Conservation (phyloP, 2,888 invertebrate genomes). For the Arrhopalites spinosus region DNA sequence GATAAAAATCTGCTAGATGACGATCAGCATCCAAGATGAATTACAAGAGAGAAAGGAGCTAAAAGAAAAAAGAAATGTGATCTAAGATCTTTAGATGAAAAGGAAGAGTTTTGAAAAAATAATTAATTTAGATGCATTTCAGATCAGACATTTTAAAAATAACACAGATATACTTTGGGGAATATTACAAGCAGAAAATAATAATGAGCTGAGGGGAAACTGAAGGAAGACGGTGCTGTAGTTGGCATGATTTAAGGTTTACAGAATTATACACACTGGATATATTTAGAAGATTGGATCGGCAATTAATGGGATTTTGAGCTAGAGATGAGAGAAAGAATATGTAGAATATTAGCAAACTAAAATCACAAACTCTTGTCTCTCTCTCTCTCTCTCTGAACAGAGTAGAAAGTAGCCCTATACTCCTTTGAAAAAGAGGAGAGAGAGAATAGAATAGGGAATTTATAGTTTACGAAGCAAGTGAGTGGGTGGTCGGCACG, state of each 20-base stretch:
- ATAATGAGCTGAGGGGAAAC: not conserved
- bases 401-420: not conserved
- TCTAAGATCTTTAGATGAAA: not conserved
- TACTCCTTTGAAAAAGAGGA: not conserved
- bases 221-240: not conserved
- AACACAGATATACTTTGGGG: too few relatives aligned
- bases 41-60: not conserved
- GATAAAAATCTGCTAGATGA: conserved; percentile 54
- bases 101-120: too few relatives aligned
- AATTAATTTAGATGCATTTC: too few relatives aligned
- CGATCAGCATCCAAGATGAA: conserved; percentile 32
- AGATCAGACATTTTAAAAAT: too few relatives aligned
- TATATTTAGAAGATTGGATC: conserved; percentile 11
- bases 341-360: not conserved
- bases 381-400: not conserved
- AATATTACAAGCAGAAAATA: too few relatives aligned
- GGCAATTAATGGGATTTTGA: conserved; percentile 25
- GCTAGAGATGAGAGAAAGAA: not conserved
- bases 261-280: not conserved
- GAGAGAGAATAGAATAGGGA: conserved; percentile 3
- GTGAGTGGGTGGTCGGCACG: conserved; percentile 16
- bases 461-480: not conserved
- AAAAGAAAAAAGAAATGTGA: not conserved
- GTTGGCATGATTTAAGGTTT: conserved; percentile 12
- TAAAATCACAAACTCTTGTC: too few relatives aligned